Evolutionary conservation across 1,140 invertebrate species (phyloP), one percentile per base, ranked within the genome.

Genomic region (Matsumurasca onukii): DNA sequence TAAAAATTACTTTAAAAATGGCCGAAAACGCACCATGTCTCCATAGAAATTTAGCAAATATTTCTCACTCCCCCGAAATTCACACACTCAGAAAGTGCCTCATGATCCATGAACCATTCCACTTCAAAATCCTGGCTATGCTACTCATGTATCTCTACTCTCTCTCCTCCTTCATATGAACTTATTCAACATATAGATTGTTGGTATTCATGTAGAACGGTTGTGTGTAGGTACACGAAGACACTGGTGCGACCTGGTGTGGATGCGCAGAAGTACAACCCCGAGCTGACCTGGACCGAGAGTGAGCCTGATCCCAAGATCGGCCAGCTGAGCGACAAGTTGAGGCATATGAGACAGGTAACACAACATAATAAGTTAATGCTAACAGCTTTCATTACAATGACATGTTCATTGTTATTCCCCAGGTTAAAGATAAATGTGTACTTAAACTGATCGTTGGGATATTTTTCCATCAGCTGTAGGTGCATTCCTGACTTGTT

Each of bases 211-310:
- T 39, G 5, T 9, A 39, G 34, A 39, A 39, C 17, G 34, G 34
- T 39, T 39, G 5, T 39, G 34, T 79, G 79, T 77, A 89, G 87
- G 73, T 89, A 89, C 72, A 83, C 82, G 9, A 86, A 88, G 76
- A 85, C 84, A 1, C 82, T 88, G 1, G 86, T 86, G 2, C 84
- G 85, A 64, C 81, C 84, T 29, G 85, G 84, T 62, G 72, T 85
- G 31, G 82, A 79, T 49, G 84, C 83, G 17, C 87, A 89, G 71
- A 85, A 83, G 76, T 88, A 89, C 78, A 89, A 89, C 76, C 86
- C 87, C 1, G 87, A 89, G 78, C 82, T 88, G 71, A 81, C 82
- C 67, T 76, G 83, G 63, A 79, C 77, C 17, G 73, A 80, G 48
- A 75, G 76, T 69, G 72, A 78, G 65, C 78, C 80, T 69, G 84